Evolutionary conservation across 2,113 vertebrate species (phyloP), one percentile per base, ranked within the genome.

Genomic region (Hassar affinis): DNA sequence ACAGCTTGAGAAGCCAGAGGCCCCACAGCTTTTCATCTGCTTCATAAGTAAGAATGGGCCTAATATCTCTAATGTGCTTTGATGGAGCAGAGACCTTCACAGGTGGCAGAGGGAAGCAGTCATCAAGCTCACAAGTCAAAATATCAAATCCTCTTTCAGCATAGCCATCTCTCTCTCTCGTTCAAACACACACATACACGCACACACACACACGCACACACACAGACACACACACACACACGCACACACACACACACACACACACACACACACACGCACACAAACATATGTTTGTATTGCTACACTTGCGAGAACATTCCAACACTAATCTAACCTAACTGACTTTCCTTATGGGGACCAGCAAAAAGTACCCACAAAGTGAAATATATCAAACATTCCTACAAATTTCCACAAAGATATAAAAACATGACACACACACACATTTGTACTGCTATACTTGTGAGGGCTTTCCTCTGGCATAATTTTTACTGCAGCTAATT

Each of bases 61-160:
- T 98, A 97, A 98, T 96, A 95, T 96, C 94, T 96, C 96, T 96
- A 97, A 96, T 96, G 96, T 95, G 95, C 95, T 96, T 95, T 96
- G 95, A 96, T 61, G 79, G 83, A 92, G 89, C 92, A 90, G 91
- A 91, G 88, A 85, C 88, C 85, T 85, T 84, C 86, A 83, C 85
- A 88, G 87, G 86, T 88, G 88, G 84, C 84, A 72, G 87, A 83
- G 80, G 82, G 83, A 82, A 68, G 94, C 92, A 93, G 94, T 92
- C 88, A 84, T 87, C 85, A 93, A 91, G 92, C 92, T 91, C 91
- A 93, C 93, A 92, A 91, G 92, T 86, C 91, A 93, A 93, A 93
- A 92, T 91, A 95, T 84, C 79, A 85, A 83, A 76, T 74, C 81
- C 51, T 81, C 77, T 81, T 79, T 78, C 57, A 75, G 72, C 84